A percentile compares a stretch with the other conserved stretches of the same genome.
phyloP scores from a whole-genome alignment of 1,140 invertebrate species.

The Hydropsyche tenuis region DNA sequence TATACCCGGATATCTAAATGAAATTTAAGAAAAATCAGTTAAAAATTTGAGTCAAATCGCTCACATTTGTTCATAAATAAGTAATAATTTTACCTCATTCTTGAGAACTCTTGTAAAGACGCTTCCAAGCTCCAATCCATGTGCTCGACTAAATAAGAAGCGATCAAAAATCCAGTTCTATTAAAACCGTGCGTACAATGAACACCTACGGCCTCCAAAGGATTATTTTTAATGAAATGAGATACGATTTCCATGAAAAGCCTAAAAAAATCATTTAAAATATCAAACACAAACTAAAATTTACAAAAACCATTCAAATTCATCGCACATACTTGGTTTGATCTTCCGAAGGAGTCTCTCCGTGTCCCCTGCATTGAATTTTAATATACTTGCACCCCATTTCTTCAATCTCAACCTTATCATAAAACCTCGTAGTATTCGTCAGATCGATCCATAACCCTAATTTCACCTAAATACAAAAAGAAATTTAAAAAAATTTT shows the following conservation, averaged over 20 bases:
- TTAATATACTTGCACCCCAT: constrained; percentile 83
- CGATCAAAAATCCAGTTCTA: constrained; percentile 93
- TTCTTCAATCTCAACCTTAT: constrained; percentile 77
- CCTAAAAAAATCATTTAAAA: constrained; percentile 52
- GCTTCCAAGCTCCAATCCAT: constrained; percentile 80
- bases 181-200: constrained; percentile 99
- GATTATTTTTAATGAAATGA: constrained; percentile 80
- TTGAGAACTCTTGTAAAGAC: constrained; percentile 79
- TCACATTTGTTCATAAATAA: not conserved
- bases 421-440: constrained; percentile 93
- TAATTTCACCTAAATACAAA: constrained; percentile 72
- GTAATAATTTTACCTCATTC: constrained; percentile 62
- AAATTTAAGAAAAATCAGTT: not conserved
- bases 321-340: constrained; percentile 71
- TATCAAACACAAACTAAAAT: no score
- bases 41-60: no score
- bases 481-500: not conserved
- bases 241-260: constrained; percentile 79
- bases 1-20: constrained; percentile 73
- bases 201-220: constrained; percentile 83
- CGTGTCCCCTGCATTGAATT: constrained; percentile 85
- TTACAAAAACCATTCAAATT: no score
- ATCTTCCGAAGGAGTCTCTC: constrained; percentile 77
- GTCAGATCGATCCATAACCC: constrained; percentile 97
- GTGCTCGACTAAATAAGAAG: constrained; percentile 87